phyloP scores from a whole-genome alignment of 2,113 vertebrate species.

The Calidris pugnax region DNA sequence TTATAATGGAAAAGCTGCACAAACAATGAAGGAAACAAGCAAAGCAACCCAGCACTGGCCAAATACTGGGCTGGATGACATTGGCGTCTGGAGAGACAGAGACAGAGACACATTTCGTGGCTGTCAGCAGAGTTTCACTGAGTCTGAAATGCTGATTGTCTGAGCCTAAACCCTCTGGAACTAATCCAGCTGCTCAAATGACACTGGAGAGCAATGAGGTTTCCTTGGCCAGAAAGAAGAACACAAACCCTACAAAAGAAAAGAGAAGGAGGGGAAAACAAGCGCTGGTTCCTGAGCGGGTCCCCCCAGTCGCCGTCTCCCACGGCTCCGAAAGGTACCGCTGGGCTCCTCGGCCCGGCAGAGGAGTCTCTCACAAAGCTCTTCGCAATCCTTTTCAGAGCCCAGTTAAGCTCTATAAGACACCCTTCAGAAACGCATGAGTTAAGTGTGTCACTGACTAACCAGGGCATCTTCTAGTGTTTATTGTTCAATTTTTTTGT shows the following conservation, averaged over 20 bases:
- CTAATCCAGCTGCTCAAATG: not conserved
- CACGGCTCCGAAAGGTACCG: not conserved
- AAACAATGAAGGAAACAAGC: constrained; percentile 8
- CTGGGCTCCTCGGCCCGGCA: not conserved
- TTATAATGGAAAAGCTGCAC: constrained; percentile 31
- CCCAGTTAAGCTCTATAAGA: not conserved
- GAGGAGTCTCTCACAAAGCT: not conserved
- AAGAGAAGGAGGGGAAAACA: too few species aligned
- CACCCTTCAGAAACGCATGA: not conserved
- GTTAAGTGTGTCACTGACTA: not conserved
- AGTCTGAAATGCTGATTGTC: not conserved
- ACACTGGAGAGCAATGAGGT: not conserved
- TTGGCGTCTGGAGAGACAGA: not conserved
- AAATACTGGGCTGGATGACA: not conserved
- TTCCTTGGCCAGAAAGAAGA: not conserved
- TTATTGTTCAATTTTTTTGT: not conserved
- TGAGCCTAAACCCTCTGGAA: not conserved
- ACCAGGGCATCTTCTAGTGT: not conserved
- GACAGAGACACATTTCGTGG: not conserved
- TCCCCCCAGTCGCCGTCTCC: not conserved
- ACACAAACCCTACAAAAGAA: not conserved
- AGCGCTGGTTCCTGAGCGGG: not conserved
- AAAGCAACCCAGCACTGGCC: not conserved
- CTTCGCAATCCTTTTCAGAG: not conserved
- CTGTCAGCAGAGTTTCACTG: constrained; percentile 28